Percentiles rank a stretch among this genome's conserved stretches.
phyloP scores from a whole-genome alignment of 2,888 invertebrate species.

The Protonemura montana region DNA sequence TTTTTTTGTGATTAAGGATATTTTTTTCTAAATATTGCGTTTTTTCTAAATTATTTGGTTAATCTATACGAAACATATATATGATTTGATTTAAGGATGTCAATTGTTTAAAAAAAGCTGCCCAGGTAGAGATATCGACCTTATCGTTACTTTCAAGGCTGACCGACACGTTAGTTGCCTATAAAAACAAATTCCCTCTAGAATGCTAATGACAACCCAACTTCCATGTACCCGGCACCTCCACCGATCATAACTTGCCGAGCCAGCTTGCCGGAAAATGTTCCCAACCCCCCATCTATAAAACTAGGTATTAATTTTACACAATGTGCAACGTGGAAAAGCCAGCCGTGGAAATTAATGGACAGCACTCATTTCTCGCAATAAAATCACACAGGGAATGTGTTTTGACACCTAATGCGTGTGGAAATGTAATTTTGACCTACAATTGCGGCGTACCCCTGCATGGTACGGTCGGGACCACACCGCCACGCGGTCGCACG shows the following conservation, averaged over 20 bases:
- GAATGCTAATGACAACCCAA: no score
- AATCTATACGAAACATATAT: no score
- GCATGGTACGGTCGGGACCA: neutral
- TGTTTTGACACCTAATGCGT: conserved; percentile 12
- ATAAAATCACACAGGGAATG: neutral
- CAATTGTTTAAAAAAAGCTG: no score
- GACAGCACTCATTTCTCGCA: neutral
- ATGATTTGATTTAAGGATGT: no score
- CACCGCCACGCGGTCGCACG: neutral
- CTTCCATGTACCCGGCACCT: neutral
- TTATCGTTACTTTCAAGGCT: no score
- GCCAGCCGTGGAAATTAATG: neutral
- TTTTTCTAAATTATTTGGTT: no score
- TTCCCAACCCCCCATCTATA: neutral
- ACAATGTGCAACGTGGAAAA: neutral
- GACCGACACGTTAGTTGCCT: no score
- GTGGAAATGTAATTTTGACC: neutral
- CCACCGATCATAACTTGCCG: neutral
- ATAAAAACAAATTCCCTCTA: no score
- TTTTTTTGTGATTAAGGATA: no score
- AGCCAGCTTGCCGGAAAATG: neutral
- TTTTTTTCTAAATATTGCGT: no score
- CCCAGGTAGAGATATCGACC: no score
- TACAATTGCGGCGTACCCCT: conserved; percentile 34
- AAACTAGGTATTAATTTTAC: neutral